phyloP scores from a whole-genome alignment of 2,888 invertebrate genomes.

The Agrilus cyanescens region DNA sequence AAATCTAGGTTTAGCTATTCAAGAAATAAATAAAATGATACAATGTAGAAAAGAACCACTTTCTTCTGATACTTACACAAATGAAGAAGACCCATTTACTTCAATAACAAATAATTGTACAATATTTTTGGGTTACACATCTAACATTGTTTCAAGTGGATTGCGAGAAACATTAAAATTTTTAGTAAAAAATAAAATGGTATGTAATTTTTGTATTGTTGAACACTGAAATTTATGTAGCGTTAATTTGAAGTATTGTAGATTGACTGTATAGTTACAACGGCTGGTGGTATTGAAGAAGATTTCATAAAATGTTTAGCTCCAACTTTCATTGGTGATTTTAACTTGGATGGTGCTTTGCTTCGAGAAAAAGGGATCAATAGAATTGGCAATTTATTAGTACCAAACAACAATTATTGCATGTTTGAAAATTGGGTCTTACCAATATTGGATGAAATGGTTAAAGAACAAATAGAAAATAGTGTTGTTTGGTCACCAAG shows the following conservation, averaged over 20 bases:
- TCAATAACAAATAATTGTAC: constrained; percentile 73
- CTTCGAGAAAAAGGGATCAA: constrained; percentile 82
- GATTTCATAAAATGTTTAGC: constrained; percentile 98
- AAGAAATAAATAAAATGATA: constrained; percentile 88
- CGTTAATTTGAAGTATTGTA: constrained; percentile 24
- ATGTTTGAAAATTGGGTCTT: constrained; percentile 95
- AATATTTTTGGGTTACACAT: constrained; percentile 94
- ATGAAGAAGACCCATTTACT: constrained; percentile 72
- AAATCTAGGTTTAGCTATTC: constrained; percentile 80
- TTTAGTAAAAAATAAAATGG: constrained; percentile 72
- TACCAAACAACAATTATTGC: constrained; percentile 98
- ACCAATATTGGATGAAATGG: constrained; percentile 83
- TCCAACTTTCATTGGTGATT: constrained; percentile 88
- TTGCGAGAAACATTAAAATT: constrained; percentile 84
- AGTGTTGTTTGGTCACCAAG: constrained; percentile 84
- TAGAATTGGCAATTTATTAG: constrained; percentile 76
- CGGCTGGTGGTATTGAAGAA: constrained; percentile 97
- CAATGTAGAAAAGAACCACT: constrained; percentile 59
- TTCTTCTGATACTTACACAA: constrained; percentile 49
- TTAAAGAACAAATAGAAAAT: constrained; percentile 70
- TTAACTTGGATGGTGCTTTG: constrained; percentile 65
- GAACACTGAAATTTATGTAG: neutral
- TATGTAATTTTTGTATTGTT: constrained; percentile 23
- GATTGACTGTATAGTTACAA: constrained; percentile 93
- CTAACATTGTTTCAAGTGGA: constrained; percentile 94